Base-by-base conservation (phyloP, 1,140 invertebrate genomes). In the Limonius californicus region DNA sequence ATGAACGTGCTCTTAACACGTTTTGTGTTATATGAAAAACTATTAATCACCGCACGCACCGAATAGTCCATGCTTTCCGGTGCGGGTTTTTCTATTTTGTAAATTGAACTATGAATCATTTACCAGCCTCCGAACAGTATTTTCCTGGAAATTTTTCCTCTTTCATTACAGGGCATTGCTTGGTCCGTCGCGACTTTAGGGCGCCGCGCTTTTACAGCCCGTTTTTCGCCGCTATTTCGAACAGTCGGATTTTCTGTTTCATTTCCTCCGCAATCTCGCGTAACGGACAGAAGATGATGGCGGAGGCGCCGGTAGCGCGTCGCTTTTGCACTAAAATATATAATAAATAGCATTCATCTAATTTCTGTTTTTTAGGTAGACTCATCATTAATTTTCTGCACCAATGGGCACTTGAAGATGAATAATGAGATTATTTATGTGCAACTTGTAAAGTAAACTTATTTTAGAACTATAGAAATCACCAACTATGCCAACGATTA, bases 21-120 rank as follows among this genome's bases (percentile, higher is more conserved):
- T 39, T 39, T 39, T 9, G 35, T 14, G 35, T 39, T 39, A 14
- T 14, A 39, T 39, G 35, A 14, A 39, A 39, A 39, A 39, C 35
- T 39, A 39, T 39, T 39, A 39, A 39, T 39, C 35, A 39, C 35
- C n/a, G 35, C 9, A 39, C 35, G 8, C 11, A 39, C 35, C 35
- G 35, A 1, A 9, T 39, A 12, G 35, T 39, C 35, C 2, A 14
- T 39, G 11, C n/a, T 39, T 39, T 39, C n/a, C 35, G n/a, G 35
- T 39, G n/a, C 35, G 35, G 35, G 23, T 14, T 39, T 39, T 39
- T 39, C 35, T 39, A 39, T 39, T 39, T 39, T 39, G 35, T 39
- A 39, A 39, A 39, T 39, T 39, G 35, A 39, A 39, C 35, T 39
- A 39, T 39, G 35, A 39, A 39, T 39, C 35, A 39, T 39, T 39